Conservation (phyloP, 2,113 vertebrate species). For the Perognathus longimembris region DNA sequence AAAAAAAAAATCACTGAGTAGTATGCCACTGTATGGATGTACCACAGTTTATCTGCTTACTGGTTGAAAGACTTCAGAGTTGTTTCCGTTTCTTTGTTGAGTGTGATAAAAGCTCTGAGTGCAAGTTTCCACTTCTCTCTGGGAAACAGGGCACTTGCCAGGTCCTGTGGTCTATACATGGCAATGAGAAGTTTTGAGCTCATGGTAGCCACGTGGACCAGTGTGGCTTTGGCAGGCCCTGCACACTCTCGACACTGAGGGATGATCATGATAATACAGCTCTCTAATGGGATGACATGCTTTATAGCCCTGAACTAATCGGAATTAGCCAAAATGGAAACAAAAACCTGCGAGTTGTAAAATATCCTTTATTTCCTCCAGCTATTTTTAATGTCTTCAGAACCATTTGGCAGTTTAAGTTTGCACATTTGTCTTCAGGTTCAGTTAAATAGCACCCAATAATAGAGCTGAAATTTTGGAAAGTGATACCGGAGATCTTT, state of each 20-base stretch:
- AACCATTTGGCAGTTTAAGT: slow-evolving; percentile 54
- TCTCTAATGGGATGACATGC: slow-evolving; percentile 70
- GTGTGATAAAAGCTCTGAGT: slow-evolving; percentile 1
- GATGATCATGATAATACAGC: slow-evolving; percentile 35
- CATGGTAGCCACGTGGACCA: not conserved
- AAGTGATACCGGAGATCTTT: not conserved
- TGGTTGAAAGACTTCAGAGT: not conserved
- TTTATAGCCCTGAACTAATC: slow-evolving; percentile 79
- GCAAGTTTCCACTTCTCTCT: not conserved
- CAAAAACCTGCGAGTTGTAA: slow-evolving; percentile 58
- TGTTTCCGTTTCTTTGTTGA: not conserved
- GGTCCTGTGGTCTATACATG: not conserved
- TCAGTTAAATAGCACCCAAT: not conserved
- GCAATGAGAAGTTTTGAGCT: slow-evolving; percentile 4
- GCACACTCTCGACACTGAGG: not conserved
- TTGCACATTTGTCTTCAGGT: slow-evolving; percentile 57
- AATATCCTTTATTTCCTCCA: slow-evolving; percentile 52
- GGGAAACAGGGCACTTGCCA: not conserved
- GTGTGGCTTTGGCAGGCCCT: slow-evolving; percentile 10
- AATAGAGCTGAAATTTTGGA: slow-evolving; percentile 13
- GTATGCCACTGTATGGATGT: not conserved
- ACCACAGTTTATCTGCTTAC: not conserved
- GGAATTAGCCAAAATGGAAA: slow-evolving; percentile 74
- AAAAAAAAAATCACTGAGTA: not conserved
- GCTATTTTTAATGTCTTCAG: slow-evolving; percentile 58